Evolutionary conservation across 2,113 vertebrate genomes (phyloP), one percentile per base, ranked within the genome.

Genomic region (Notothenia coriiceps): DNA sequence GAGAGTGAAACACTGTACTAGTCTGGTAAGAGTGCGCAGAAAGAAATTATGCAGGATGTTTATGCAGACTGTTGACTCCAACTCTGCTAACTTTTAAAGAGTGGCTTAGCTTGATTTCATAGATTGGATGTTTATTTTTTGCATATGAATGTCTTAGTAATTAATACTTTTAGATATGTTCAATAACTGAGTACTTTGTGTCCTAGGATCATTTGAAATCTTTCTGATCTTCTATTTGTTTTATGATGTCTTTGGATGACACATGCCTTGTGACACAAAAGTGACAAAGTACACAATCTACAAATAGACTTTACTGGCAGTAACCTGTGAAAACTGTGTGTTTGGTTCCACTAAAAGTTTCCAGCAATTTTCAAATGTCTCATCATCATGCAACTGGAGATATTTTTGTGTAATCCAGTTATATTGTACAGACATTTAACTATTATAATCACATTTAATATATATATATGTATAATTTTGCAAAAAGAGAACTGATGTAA

Each of bases 281-380:
- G 56, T 79, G 84, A 70, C 33, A 88, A 90, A 86, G 77, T 91
- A 65, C 77, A 82, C 52, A 22, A 6, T 22, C 68, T 67, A 18
- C 20, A 57, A 89, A 70, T 77, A 77, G 56, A 20, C 33, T 49
- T 52, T 15, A n/a, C 52, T 54, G 44, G 2, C 60, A 59, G 54
- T 20, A 59, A 47, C 33, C 3, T 78, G 75, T 80, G 22, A 72
- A 74, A 60, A 51, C 13, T 46, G 35, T 52, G n/a, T 11, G 54
- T 56, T 20, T 25, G 20, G 2, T 50, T 33, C 8, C 10, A 7
- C n/a, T 47, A 49, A 78, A 67, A 6, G 33, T 12, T 52, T 50
- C 7, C 25, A 47, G 35, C 6, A 25, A 22, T 71, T 49, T 67
- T 62, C 6, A 25, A 44, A 55, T 10, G 46, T 49, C 35, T 61